Conservation (phyloP, 2,888 invertebrate species). For the Trissolcus japonicus region DNA sequence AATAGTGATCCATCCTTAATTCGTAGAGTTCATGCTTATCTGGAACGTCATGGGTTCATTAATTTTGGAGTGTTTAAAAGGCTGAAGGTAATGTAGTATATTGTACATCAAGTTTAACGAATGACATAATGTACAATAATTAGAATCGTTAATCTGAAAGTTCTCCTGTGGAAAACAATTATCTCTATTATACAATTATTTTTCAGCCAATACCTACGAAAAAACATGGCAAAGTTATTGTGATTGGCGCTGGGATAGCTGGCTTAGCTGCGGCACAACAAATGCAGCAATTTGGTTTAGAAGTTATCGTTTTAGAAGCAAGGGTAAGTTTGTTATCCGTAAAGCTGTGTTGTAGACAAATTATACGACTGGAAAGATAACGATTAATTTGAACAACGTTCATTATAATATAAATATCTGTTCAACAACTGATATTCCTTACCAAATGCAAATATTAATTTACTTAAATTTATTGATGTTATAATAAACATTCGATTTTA, state of each 20-base stretch:
- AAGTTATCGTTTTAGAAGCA: slow-evolving; percentile 92
- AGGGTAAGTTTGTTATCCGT: slow-evolving; percentile 74
- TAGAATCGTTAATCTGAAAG: slow-evolving; percentile 77
- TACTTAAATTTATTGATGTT: too few species aligned
- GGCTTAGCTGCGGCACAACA: slow-evolving; percentile 97
- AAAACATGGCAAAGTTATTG: slow-evolving; percentile 79
- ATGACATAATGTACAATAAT: slow-evolving; percentile 66
- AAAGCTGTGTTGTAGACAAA: not conserved
- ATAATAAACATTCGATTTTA: not conserved
- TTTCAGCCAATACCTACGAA: slow-evolving; percentile 75
- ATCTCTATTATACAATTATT: slow-evolving; percentile 67
- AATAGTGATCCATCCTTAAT: slow-evolving; percentile 93
- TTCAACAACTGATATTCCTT: too few species aligned
- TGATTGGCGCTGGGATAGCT: slow-evolving; percentile 90
- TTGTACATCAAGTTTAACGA: not conserved
- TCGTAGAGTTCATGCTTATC: slow-evolving; percentile 90
- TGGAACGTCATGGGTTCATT: slow-evolving; percentile 97
- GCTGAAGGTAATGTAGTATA: slow-evolving; percentile 79
- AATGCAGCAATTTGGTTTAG: slow-evolving; percentile 95
- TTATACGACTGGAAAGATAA: not conserved
- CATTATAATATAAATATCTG: not conserved
- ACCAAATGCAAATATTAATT: too few species aligned
- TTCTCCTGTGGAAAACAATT: slow-evolving; percentile 68
- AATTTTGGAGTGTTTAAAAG: slow-evolving; percentile 98
- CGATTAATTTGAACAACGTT: not conserved